Base-by-base conservation (phyloP, 2,113 vertebrate genomes). In the Hepsetus odoe region DNA sequence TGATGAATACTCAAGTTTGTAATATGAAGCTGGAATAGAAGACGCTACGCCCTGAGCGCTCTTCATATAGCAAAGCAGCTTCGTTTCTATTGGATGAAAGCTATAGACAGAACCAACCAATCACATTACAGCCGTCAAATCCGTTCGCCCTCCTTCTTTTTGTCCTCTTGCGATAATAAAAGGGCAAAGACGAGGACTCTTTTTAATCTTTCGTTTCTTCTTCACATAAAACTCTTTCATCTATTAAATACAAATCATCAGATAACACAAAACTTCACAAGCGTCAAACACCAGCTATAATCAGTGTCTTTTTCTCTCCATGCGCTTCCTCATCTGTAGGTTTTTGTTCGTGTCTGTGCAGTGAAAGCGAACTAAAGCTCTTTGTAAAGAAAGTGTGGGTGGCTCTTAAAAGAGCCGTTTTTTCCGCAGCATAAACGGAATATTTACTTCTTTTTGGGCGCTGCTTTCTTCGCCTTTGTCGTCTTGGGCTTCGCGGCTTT, bases 401-500 rank as follows among this genome's bases (percentile, higher is more conserved):
- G 22, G 22, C 18, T 26, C 18, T 58, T 4, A 58, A 58, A n/a
- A n/a, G n/a, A n/a, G n/a, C n/a, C n/a, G n/a, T n/a, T n/a, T n/a
- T n/a, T n/a, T n/a, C n/a, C n/a, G n/a, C n/a, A n/a, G n/a, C 10
- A 7, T 24, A 58, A 58, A 58, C 55, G 10, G 22, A 1, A 46
- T 0, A 26, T 69, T 51, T 69, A 49, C 26, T 49, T 69, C 26
- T 69, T 69, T 28, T 69, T 69, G 67, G 67, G 67, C 14, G 58
- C 58, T 13, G 58, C 26, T 6, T 61, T 61, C 12, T 61, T 61
- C 5, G 42, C 46, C 67, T 53, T n/a, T n/a, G n/a, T n/a, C n/a
- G n/a, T 71, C 68, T 53, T 71, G 9, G 69, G 51, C 70, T 72
- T 72, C 4, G 70, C 51, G 0, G 32, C 32, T 59, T 24, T 73